Percentiles rank a stretch among this genome's conserved stretches.
Evolutionary conservation across 2,113 vertebrate species (phyloP).

Genomic region (Parotia lawesii): DNA sequence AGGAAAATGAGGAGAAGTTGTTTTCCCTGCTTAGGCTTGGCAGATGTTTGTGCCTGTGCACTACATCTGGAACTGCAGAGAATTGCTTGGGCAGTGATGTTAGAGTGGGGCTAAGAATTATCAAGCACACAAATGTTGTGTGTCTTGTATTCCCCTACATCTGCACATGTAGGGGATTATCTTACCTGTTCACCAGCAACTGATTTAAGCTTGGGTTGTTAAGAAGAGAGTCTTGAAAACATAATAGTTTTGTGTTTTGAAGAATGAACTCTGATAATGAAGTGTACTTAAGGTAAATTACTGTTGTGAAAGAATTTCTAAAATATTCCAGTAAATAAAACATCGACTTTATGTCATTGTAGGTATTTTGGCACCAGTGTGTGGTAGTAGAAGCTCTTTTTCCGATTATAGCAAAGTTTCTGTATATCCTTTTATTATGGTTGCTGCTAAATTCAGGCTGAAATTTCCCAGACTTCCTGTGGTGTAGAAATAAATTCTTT

Average conservation of each 20-base stretch:
- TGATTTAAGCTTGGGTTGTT: not conserved
- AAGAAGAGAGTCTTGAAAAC: not conserved
- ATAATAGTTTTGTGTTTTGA: not conserved
- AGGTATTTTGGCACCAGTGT: not conserved
- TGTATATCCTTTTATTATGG: not conserved
- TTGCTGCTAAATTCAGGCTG: constrained; percentile 10
- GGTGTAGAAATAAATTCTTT: not conserved
- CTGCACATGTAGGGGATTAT: not conserved
- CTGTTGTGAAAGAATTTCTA: constrained; percentile 23
- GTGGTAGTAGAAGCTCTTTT: not conserved
- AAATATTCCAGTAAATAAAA: constrained; percentile 28
- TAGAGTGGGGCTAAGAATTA: not conserved
- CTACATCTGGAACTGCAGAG: not conserved
- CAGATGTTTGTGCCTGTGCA: not conserved
- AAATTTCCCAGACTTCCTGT: constrained; percentile 16
- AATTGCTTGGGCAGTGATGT: not conserved
- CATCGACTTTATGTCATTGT: not conserved
- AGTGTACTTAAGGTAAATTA: not conserved
- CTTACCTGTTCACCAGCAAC: not conserved
- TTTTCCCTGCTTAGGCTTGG: not conserved
- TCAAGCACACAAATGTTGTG: not conserved
- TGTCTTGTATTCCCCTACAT: not conserved
- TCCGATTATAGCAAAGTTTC: not conserved
- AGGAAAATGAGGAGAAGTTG: not conserved
- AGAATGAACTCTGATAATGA: not conserved